Percentiles rank a stretch among this genome's conserved stretches.
These are phyloP conservation scores for Muscina levida DNA, from an alignment of 2,888 invertebrate genomes.

Conservation along the genomic window DNA sequence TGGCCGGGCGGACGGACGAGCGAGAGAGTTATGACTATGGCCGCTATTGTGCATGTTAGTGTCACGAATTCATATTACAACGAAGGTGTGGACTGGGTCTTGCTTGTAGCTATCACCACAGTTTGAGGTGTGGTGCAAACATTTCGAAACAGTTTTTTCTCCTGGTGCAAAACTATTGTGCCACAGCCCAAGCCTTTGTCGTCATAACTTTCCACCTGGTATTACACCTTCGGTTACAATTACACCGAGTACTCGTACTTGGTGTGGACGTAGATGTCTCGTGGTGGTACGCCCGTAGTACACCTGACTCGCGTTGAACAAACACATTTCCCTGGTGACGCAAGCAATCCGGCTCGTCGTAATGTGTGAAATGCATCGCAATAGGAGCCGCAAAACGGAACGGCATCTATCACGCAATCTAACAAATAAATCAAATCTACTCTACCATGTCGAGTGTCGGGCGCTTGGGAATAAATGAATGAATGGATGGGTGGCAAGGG, in stretches of 20 bases:
- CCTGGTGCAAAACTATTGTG: not conserved
- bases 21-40: conserved; percentile 39
- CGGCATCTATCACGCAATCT: conserved; percentile 65
- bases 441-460: not conserved
- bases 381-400: conserved; percentile 56
- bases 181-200: not conserved
- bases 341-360: conserved; percentile 37
- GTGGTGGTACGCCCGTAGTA: conserved; percentile 19
- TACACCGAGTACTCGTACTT: not conserved
- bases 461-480: not conserved
- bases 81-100: conserved; percentile 24
- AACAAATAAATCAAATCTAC: conserved; percentile 63
- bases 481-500: not conserved
- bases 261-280: conserved; percentile 17
- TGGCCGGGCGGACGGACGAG: conserved; percentile 21
- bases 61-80: not conserved
- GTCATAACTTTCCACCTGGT: no score
- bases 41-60: conserved; percentile 35
- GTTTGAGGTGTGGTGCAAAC: conserved; percentile 17
- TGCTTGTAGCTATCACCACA: not conserved
- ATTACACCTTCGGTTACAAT: not conserved
- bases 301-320: conserved; percentile 19
- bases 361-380: conserved; percentile 65
- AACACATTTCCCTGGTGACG: conserved; percentile 47
- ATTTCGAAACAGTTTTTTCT: conserved; percentile 1